These are phyloP conservation scores for Macrochelys suwanniensis DNA, from an alignment of 2,797 vertebrate genomes.

Conservation along the genomic window DNA sequence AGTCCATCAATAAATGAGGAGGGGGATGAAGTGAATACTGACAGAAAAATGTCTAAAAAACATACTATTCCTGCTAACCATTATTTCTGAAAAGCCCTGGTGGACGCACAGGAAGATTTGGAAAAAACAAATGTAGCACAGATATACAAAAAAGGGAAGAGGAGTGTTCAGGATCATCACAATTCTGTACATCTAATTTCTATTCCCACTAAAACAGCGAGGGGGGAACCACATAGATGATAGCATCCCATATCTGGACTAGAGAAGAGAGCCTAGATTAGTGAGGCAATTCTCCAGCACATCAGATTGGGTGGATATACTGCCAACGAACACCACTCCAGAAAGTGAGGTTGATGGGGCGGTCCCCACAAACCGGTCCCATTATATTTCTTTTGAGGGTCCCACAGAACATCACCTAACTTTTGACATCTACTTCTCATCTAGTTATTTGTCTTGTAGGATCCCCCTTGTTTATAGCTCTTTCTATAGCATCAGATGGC, in stretches of 20 bases:
- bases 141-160: not conserved
- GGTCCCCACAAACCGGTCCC: not conserved
- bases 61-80: constrained; percentile 3
- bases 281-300: not conserved
- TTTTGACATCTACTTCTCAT: not conserved
- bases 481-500: not conserved
- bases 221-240: not conserved
- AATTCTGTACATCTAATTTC: not conserved
- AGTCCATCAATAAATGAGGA: not conserved
- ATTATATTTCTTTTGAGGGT: not conserved
- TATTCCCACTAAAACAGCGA: not conserved
- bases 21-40: not conserved
- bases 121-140: not conserved
- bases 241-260: not conserved
- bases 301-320: not conserved
- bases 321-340: not conserved
- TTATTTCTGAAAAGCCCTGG: constrained; percentile 14
- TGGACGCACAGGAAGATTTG: not conserved
- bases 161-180: not conserved
- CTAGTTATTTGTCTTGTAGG: not conserved
- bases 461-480: not conserved
- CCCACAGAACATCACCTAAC: not conserved
- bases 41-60: constrained; percentile 1
- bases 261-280: not conserved
- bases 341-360: not conserved